Evolutionary conservation across 2,888 invertebrate genomes (phyloP).

Genomic region (Aporophyla nigra): DNA sequence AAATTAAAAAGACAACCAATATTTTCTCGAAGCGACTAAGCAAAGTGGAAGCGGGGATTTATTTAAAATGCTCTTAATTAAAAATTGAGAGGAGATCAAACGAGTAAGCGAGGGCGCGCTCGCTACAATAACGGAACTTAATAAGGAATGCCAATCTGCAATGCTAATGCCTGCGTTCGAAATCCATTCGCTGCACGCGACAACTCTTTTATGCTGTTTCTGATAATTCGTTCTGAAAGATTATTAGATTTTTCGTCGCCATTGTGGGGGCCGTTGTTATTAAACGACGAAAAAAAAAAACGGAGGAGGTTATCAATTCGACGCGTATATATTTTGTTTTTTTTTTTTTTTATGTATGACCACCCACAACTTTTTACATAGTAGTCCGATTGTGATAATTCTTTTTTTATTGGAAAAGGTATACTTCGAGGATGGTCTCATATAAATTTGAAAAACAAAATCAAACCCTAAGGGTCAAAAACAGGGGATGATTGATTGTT

Average conservation of each 20-base stretch:
- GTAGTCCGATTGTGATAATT: too few species aligned
- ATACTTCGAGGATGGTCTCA: too few species aligned
- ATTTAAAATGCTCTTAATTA: conserved; percentile 51
- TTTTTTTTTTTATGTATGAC: too few species aligned
- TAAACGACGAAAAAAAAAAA: too few species aligned
- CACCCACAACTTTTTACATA: too few species aligned
- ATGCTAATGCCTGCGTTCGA: conserved; percentile 55
- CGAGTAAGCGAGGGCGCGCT: not conserved
- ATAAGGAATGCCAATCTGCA: conserved; percentile 58
- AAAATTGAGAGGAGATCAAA: conserved; percentile 32
- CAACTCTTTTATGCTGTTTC: conserved; percentile 62
- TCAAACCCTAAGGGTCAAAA: too few species aligned
- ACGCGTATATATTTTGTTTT: too few species aligned
- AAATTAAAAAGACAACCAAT: conserved; percentile 67
- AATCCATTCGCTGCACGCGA: conserved; percentile 60
- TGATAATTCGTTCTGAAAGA: conserved; percentile 57
- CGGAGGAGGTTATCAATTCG: too few species aligned
- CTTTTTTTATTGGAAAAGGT: too few species aligned
- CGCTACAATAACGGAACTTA: conserved; percentile 44
- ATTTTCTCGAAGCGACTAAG: conserved; percentile 44
- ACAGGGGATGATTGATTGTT: too few species aligned
- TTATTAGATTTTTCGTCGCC: conserved; percentile 45
- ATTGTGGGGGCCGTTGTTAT: conserved; percentile 4
- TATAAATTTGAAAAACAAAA: too few species aligned
- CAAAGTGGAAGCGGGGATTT: conserved; percentile 36